phyloP scores from a whole-genome alignment of 2,888 invertebrate species.

The Caenorhabditis plicata region DNA sequence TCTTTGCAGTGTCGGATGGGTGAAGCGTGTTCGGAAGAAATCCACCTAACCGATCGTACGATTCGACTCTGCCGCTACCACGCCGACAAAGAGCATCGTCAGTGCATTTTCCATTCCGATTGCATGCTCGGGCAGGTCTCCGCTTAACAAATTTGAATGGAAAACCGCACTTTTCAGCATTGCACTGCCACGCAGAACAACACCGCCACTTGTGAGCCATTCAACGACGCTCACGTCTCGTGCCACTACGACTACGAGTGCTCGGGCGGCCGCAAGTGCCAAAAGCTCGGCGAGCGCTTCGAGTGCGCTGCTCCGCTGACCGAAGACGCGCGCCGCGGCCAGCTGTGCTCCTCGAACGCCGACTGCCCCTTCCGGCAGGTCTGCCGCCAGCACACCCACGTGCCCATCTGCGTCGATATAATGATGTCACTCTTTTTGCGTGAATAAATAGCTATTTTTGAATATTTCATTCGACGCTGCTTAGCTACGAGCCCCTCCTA shows the following conservation, averaged over 20 bases:
- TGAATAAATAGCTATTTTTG: too few relatives aligned
- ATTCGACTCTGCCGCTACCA: conserved; percentile 41
- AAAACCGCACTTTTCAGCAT: conserved; percentile 8
- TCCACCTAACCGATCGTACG: conserved; percentile 34
- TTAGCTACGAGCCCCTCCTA: too few relatives aligned
- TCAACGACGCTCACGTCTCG: conserved; percentile 16
- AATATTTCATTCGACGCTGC: too few relatives aligned
- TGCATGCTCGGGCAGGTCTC: conserved; percentile 39
- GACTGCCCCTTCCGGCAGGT: conserved; percentile 47
- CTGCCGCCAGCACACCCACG: conserved; percentile 30
- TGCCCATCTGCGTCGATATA: conserved; percentile 37
- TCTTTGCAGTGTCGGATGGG: conserved; percentile 46
- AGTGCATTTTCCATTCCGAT: conserved; percentile 40
- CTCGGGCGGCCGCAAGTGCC: conserved; percentile 46
- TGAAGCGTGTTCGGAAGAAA: conserved; percentile 36
- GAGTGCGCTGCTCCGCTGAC: conserved; percentile 31
- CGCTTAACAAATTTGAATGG: not conserved
- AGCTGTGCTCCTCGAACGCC: conserved; percentile 31
- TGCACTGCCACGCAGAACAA: conserved; percentile 10
- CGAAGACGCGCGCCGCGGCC: conserved; percentile 34
- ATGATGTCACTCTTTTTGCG: too few relatives aligned
- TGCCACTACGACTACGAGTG: conserved; percentile 45
- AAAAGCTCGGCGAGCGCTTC: conserved; percentile 8
- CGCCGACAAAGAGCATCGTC: conserved; percentile 28
- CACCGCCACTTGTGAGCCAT: conserved; percentile 21